Base-by-base conservation (phyloP, 1,140 invertebrate species). In the Drosophila tropicalis region DNA sequence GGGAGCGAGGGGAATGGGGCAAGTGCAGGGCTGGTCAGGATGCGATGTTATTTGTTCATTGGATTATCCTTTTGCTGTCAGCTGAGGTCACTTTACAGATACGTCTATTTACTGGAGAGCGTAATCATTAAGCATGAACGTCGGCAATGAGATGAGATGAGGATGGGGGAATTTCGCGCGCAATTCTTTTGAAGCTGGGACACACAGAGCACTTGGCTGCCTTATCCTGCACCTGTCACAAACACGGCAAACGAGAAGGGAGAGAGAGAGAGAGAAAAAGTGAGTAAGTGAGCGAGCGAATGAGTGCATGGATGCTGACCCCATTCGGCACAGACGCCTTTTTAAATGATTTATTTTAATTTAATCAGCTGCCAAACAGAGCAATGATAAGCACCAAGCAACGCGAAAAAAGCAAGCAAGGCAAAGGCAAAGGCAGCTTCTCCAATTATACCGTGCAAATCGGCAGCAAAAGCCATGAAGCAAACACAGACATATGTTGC, bases 311-410 rank as follows among this genome's bases (percentile, higher is more conserved):
- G 56, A 22, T 34, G 34, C 44, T 76, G 74, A 76, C 77, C 70
- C 44, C 77, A 72, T 79, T 58, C 32, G 62, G 54, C 55, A 54
- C 29, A 74, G 62, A 73, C 76, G 66, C 72, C 36, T 77, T 76
- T 81, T 79, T 79, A 82, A 87, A 83, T 79, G 79, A 86, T 83
- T 87, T 86, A 79, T 87, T 82, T 86, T 79, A 82, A 82, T 86
- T 86, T 86, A 86, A 86, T 87, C 82, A 86, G 76, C 82, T 86
- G 82, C 82, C 76, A 87, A 79, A 82, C 82, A 87, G 79, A 86
- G 82, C 83, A 87, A 72, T 82, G 71, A 73, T 87, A 87, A 82
- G 83, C 69, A 87, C 72, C 78, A 32, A 19, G 67, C 68, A 76
- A 84, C 57, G 10, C 29, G 29, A 29, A 29, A 29, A 29, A 29